Base-by-base conservation (phyloP, 1,140 invertebrate species). In the Thaumatotibia leucotreta region DNA sequence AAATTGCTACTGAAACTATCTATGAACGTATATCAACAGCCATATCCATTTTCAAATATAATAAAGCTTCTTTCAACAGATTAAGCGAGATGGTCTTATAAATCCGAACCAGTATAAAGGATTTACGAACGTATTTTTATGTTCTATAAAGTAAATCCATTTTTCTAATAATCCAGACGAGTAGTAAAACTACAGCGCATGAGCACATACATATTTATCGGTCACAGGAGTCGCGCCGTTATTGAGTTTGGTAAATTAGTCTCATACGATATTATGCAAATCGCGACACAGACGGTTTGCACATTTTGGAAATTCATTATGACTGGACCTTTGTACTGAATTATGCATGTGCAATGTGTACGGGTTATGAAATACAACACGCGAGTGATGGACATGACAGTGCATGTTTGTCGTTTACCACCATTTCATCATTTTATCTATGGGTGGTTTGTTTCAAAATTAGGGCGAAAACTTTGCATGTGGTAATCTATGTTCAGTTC, bases 261-360 rank as follows among this genome's bases (percentile, higher is more conserved):
- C 74, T 78, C 76, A 76, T 68, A 73, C 67, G 73, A 77, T 77
- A 81, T 81, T 84, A 84, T 84, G 82, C 77, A 77, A 84, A 84
- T 83, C 23, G 20, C 22, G 52, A 27, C 52, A 27, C 52, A 58
- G 52, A 58, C 52, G 24, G 52, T 24, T 58, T 27, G 52, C 52
- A 45, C 39, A 58, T 58, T 58, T 58, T 58, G 52, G 52, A 58
- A 58, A 58, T 58, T 58, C 52, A 58, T 58, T 58, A 58, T 58
- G 24, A 27, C 24, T 27, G 52, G 52, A 58, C 52, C 52, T 58
- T 58, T 58, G 52, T 58, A 54, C 22, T 58, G 23, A 29, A 58
- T 58, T 8, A 29, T 27, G 52, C 24, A 58, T 27, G 24, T 58
- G 52, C 23, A 58, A 58, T 27, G 52, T 27, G 39, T 9, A 45